These are phyloP conservation scores for Sarcophaga rosellei DNA, from an alignment of 2,888 invertebrate genomes.

Conservation along the genomic window DNA sequence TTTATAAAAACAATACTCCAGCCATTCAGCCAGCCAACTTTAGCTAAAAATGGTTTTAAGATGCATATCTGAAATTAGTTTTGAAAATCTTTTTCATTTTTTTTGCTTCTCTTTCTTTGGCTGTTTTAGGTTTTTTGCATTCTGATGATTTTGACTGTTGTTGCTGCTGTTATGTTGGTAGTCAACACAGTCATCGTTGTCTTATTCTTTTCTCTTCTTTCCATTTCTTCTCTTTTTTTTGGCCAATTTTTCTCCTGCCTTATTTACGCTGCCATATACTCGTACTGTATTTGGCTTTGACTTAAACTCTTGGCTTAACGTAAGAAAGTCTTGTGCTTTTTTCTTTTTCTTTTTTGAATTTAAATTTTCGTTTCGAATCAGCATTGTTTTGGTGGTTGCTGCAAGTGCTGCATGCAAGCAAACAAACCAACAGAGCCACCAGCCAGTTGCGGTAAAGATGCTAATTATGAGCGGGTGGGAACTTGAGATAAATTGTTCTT, in stretches of 20 bases:
- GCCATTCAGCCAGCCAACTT: constrained; percentile 19
- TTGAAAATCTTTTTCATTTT: constrained; percentile 68
- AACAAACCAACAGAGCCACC: constrained; percentile 12
- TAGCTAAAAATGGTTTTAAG: constrained; percentile 67
- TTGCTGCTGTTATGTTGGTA: constrained; percentile 64
- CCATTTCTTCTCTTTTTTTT: constrained; percentile 33
- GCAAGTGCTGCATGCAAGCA: constrained; percentile 13
- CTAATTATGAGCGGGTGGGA: constrained; percentile 71
- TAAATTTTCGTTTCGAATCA: constrained; percentile 14
- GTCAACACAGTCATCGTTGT: constrained; percentile 5
- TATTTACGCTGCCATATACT: constrained; percentile 9
- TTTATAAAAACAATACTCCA: constrained; percentile 48
- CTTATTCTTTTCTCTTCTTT: constrained; percentile 8
- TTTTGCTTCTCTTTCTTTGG: constrained; percentile 32
- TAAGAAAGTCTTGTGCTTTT: constrained; percentile 14
- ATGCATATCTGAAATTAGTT: constrained; percentile 75
- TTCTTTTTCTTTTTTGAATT: constrained; percentile 31
- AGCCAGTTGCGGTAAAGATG: constrained; percentile 54
- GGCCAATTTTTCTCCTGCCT: not conserved
- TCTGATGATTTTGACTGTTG: constrained; percentile 20
- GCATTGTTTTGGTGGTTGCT: constrained; percentile 5
- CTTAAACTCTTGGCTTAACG: constrained; percentile 10
- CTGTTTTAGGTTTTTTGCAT: constrained; percentile 44
- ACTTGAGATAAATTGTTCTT: constrained; percentile 64
- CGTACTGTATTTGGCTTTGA: constrained; percentile 39